Base-by-base conservation (phyloP, 2,888 invertebrate species). In the Carcina quercana region DNA sequence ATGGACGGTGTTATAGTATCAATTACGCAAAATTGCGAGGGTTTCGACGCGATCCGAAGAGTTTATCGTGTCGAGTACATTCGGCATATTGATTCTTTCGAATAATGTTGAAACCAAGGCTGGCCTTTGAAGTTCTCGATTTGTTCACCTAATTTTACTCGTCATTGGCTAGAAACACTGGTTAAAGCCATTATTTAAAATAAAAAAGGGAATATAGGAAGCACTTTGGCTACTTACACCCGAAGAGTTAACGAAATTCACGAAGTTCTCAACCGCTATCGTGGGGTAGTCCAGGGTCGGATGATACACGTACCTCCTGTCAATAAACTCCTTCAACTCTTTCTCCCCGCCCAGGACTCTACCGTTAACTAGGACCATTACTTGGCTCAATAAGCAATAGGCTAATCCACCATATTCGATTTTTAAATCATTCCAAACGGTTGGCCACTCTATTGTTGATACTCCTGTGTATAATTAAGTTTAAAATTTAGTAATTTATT, bases 321-420 rank as follows among this genome's bases (percentile, higher is more conserved):
- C 61, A 7, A 88, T 53, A 20, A 79, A 60, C 10, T 69, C 54
- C 25, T 70, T 59, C 13, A 89, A 56, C 33, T 85, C 86, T 1
- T 65, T 53, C 29, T 85, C 82, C 25, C 86, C 86, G 1, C 88
- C 89, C 15, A 89, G 52, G 38, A 82, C 80, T 32, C 72, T 55
- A 5, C 72, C 75, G 40, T 88, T 72, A 2, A 72, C 42, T 38
- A 87, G 70, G 1, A 89, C 74, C 3, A 76, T 84, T 1, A 86
- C 86, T 27, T 70, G 65, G 21, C 69, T 72, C 17, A 55, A 43
- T 13, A 86, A 47, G 7, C 73, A 70, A 69, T 83, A 87, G 5
- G 83, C 59, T 28, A 68, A 42, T 1, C 75, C 75, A 5, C 87
- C 87, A 36, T 71, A 72, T 44, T 62, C 62, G 14, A 67, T 24